Evolutionary conservation across 2,113 vertebrate species (phyloP).

Genomic region (Cryptomyrus ogoouensis): DNA sequence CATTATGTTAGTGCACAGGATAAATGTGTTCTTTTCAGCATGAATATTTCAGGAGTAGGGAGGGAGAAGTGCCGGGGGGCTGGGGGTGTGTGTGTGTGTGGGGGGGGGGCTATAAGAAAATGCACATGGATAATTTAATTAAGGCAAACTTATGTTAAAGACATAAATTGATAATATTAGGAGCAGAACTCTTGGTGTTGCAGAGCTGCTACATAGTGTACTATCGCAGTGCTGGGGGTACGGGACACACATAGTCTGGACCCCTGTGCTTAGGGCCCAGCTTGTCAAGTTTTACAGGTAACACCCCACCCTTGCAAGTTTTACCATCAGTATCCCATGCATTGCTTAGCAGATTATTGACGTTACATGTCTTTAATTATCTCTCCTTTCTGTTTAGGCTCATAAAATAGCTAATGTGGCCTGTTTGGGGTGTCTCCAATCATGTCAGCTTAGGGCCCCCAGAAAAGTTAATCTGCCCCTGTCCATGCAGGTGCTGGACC

Average conservation of each 20-base stretch:
- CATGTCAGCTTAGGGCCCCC: background rate
- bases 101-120: constrained; percentile 43
- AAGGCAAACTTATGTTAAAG: constrained; percentile 63
- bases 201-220: background rate
- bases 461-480: background rate
- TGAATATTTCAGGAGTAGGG: constrained; percentile 58
- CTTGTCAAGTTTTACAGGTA: background rate
- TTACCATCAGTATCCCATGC: background rate
- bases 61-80: background rate
- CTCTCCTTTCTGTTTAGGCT: background rate
- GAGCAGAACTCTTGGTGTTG: constrained; percentile 14
- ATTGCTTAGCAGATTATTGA: background rate
- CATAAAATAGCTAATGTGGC: background rate
- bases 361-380: background rate
- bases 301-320: background rate
- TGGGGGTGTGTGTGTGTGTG: background rate
- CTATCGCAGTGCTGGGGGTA: background rate
- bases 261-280: background rate
- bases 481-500: background rate
- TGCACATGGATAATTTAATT: constrained; percentile 66
- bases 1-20: constrained; percentile 62
- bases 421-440: background rate
- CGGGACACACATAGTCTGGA: background rate
- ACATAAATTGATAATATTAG: constrained; percentile 58
- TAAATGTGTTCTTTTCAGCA: constrained; percentile 54